These are phyloP conservation scores for Spodoptera exigua DNA, from an alignment of 2,888 invertebrate genomes.

Conservation along the genomic window DNA sequence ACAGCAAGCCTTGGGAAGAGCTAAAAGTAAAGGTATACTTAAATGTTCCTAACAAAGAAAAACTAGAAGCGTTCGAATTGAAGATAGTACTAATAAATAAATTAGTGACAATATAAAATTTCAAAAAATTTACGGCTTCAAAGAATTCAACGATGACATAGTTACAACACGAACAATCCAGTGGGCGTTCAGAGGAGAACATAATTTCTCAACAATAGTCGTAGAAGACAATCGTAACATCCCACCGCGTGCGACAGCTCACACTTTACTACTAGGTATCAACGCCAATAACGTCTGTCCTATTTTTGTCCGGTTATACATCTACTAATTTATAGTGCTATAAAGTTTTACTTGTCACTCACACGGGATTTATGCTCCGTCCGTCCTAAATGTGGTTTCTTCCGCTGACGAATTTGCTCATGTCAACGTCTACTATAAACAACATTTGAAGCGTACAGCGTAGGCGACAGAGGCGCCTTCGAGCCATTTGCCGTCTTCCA, in stretches of 20 bases:
- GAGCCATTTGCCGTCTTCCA: slow-evolving; percentile 77
- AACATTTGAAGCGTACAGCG: slow-evolving; percentile 66
- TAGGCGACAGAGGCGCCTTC: slow-evolving; percentile 78
- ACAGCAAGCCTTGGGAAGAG: neutral
- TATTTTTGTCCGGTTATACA: slow-evolving; percentile 83
- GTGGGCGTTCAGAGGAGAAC: slow-evolving; percentile 31
- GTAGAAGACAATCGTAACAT: slow-evolving; percentile 73
- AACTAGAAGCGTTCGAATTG: neutral
- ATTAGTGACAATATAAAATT: neutral
- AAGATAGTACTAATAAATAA: no score
- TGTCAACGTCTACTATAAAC: slow-evolving; percentile 81
- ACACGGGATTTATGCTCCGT: slow-evolving; percentile 81
- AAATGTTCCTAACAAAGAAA: no score
- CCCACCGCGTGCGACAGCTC: slow-evolving; percentile 81
- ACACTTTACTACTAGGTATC: slow-evolving; percentile 80
- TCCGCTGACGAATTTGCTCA: slow-evolving; percentile 86
- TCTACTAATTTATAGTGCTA: slow-evolving; percentile 85
- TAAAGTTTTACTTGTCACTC: slow-evolving; percentile 89
- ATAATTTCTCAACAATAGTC: slow-evolving; percentile 57
- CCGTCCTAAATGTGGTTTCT: slow-evolving; percentile 87
- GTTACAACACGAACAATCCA: slow-evolving; percentile 16
- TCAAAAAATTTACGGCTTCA: neutral
- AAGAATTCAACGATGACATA: slow-evolving; percentile 5
- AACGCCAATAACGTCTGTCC: slow-evolving; percentile 75
- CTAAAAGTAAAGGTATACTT: no score